Conservation (phyloP, 2,888 invertebrate genomes). For the Phyllotreta cruciferae region DNA sequence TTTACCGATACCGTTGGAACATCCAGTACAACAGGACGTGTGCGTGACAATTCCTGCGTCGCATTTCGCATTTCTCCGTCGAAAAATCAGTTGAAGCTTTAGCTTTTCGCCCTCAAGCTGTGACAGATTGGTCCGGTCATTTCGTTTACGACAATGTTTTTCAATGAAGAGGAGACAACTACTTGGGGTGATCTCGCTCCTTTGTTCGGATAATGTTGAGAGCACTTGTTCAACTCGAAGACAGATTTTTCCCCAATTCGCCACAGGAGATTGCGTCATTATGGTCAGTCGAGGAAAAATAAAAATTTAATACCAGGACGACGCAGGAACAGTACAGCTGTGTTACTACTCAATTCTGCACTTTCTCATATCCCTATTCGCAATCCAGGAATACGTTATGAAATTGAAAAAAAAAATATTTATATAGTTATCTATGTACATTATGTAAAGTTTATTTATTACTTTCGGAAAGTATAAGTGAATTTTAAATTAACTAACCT, state of each 20-base stretch:
- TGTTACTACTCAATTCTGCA: slow-evolving; percentile 19
- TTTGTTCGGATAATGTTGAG: slow-evolving; percentile 31
- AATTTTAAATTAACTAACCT: too few relatives aligned
- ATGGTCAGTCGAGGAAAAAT: slow-evolving; percentile 30
- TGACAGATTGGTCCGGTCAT: slow-evolving; percentile 45
- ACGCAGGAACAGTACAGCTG: slow-evolving; percentile 18
- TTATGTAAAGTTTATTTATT: too few relatives aligned
- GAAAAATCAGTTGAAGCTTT: slow-evolving; percentile 29
- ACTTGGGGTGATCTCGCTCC: slow-evolving; percentile 27
- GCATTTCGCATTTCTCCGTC: slow-evolving; percentile 23
- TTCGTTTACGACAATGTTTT: slow-evolving; percentile 33
- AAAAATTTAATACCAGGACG: slow-evolving; percentile 25
- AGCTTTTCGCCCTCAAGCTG: slow-evolving; percentile 37
- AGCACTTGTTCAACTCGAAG: slow-evolving; percentile 32
- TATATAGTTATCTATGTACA: too few relatives aligned
- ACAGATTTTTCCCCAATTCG: slow-evolving; percentile 30
- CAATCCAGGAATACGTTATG: too few relatives aligned
- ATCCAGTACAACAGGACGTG: neutral
- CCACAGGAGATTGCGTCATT: slow-evolving; percentile 25
- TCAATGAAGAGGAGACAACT: slow-evolving; percentile 31
- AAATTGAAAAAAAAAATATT: too few relatives aligned
- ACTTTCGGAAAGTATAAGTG: too few relatives aligned
- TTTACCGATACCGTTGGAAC: too few relatives aligned
- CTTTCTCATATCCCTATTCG: neutral
- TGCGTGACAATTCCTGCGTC: slow-evolving; percentile 24